Base-by-base conservation (phyloP, 2,888 invertebrate genomes). In the Pseudanteris insignis region DNA sequence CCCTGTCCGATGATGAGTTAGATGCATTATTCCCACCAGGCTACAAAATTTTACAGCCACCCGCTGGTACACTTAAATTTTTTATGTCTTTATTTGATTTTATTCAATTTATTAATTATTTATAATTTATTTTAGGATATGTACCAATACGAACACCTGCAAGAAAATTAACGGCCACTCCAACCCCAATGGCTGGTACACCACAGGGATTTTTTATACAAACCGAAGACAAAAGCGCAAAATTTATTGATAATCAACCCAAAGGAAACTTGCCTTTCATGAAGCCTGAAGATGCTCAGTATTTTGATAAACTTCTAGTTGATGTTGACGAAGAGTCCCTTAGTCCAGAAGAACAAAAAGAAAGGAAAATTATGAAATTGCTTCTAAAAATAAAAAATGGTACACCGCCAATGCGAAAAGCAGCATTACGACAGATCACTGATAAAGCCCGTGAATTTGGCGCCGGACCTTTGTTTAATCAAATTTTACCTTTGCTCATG, bases 391-490 rank as follows among this genome's bases (percentile, higher is more conserved):
- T 99, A 59, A 99, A 99, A 84, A 99, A 99, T 75, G 99, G 99
- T 12, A 98, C 99, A 0, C 99, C 99, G 8, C 99, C 98, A 0
- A 98, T 99, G 97, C 87, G 99, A 66, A 99, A 99, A 82, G 94
- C 97, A 0, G 97, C 98, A 0, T 82, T 98, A 18, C 86, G 98
- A 55, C 97, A 98, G 81, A 98, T 99, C 67, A 99, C 99, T 0
- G 98, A 99, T 79, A 99, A 99, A 73, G 97, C 99, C 0, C 86
- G 99, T 32, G 96, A 97, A 79, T 96, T 98, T 72, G 99, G 99
- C 0, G 99, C 99, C 0, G 99, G 98, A 0, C 96, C 99, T 0
- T 84, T 99, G 1, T 99, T 99, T 79, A 99, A 99, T 82, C 99
- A 99, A 83, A 99, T 99, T 71, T 82, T 99, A 41, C 99, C 99